phyloP scores from a whole-genome alignment of 1,140 invertebrate genomes.

The Pseudomyrmex concolor region DNA sequence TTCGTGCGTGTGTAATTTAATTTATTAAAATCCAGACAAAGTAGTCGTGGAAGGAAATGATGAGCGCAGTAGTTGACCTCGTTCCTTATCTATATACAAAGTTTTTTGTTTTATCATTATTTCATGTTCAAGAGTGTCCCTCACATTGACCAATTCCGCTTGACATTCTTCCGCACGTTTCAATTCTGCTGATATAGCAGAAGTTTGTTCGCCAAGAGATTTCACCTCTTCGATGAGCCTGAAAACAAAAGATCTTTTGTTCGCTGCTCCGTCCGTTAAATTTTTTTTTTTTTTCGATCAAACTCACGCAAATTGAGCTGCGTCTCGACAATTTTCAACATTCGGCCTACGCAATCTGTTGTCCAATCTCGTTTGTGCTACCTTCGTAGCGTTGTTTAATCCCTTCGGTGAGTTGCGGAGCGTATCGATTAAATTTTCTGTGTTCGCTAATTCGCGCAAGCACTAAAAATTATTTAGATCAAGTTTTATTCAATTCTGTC shows the following conservation, averaged over 20 bases:
- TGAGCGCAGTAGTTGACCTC: slow-evolving; percentile 87
- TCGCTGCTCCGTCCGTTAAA: background rate
- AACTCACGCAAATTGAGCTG: slow-evolving; percentile 87
- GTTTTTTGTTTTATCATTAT: slow-evolving; percentile 90
- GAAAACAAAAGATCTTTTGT: slow-evolving; percentile 36
- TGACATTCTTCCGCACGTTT: slow-evolving; percentile 87
- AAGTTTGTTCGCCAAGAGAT: slow-evolving; percentile 88
- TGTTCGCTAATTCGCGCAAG: slow-evolving; percentile 88
- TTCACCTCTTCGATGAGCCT: slow-evolving; percentile 91
- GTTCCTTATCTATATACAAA: slow-evolving; percentile 88
- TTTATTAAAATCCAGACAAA: slow-evolving; percentile 85
- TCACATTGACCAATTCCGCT: slow-evolving; percentile 86
- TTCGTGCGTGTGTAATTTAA: background rate
- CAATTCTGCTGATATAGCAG: slow-evolving; percentile 87
- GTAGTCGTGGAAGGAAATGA: slow-evolving; percentile 89
- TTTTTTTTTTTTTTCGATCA: background rate
- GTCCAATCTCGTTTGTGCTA: slow-evolving; percentile 91
- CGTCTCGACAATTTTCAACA: slow-evolving; percentile 90
- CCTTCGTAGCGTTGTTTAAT: slow-evolving; percentile 90
- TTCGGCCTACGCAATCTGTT: slow-evolving; percentile 88
- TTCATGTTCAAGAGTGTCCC: slow-evolving; percentile 89
- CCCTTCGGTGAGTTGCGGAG: slow-evolving; percentile 87
- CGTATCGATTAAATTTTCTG: slow-evolving; percentile 88
- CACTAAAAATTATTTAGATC: slow-evolving; percentile 80
- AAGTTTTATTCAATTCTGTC: background rate